Conservation (phyloP, 2,888 invertebrate species). For the Caenorhabditis parvicauda region DNA sequence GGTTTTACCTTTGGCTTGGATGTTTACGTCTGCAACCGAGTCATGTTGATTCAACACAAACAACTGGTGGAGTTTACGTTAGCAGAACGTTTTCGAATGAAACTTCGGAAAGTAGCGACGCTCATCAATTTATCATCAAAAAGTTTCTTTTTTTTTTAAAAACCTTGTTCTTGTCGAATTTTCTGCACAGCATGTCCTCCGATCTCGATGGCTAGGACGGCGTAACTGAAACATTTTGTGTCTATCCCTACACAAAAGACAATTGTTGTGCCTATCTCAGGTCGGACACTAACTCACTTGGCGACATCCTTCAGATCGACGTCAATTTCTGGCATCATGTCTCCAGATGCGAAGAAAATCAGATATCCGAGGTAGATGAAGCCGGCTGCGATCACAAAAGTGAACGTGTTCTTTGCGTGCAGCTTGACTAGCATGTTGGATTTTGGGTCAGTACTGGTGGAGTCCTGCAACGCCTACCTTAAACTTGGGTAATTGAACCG, state of each 20-base stretch:
- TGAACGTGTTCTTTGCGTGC: conserved; percentile 52
- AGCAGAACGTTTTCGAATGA: no score
- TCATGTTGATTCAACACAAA: no score
- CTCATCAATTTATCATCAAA: neutral
- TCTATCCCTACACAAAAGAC: neutral
- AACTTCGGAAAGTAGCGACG: no score
- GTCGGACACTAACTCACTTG: conserved; percentile 23
- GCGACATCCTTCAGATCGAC: conserved; percentile 53
- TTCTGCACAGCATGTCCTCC: conserved; percentile 57
- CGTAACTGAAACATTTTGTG: conserved; percentile 47
- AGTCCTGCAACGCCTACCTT: no score
- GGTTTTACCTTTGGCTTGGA: conserved; percentile 49
- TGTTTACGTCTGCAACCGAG: conserved; percentile 28
- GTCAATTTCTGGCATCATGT: conserved; percentile 52
- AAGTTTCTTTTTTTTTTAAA: neutral
- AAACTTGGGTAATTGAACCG: no score
- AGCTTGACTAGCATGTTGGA: conserved; percentile 45
- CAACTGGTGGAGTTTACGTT: no score
- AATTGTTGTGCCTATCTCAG: no score
- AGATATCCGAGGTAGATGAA: conserved; percentile 55
- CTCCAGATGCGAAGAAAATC: conserved; percentile 32
- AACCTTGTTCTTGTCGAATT: conserved; percentile 50
- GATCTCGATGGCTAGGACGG: conserved; percentile 56
- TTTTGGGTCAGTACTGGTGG: no score
- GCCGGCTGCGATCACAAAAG: conserved; percentile 34